phyloP scores from a whole-genome alignment of 1,140 invertebrate genomes.

The Brachionus asplanchnoidis region DNA sequence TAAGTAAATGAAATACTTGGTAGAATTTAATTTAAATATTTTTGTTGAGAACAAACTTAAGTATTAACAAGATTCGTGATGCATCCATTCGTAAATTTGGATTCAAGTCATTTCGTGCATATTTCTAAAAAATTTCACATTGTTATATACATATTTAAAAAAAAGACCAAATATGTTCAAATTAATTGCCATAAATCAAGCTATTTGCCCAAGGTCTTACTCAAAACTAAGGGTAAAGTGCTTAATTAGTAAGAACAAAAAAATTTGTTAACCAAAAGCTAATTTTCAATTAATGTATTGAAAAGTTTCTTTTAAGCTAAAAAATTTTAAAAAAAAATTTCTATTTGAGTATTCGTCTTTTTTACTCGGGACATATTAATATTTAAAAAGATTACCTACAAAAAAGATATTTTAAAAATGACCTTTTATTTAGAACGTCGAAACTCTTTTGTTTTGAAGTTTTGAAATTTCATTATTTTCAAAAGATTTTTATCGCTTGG shows the following conservation, averaged over 20 bases:
- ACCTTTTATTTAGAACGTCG: background rate
- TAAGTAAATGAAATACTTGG: background rate
- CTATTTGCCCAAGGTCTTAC: background rate
- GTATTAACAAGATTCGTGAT: background rate
- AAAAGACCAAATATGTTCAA: background rate
- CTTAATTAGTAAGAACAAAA: background rate
- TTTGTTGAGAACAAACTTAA: background rate
- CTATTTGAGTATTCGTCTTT: background rate
- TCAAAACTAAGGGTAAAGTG: background rate
- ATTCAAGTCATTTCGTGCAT: background rate
- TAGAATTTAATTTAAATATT: background rate
- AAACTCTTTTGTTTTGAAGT: background rate
- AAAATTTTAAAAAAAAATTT: background rate
- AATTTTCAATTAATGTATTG: background rate
- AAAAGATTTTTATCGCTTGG: slow-evolving; percentile 4
- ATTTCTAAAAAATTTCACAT: background rate
- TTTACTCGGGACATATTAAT: background rate
- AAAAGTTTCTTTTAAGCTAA: background rate
- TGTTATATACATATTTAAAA: background rate
- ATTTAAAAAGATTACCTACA: slow-evolving; percentile 4
- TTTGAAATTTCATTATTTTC: slow-evolving; percentile 4
- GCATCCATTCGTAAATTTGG: background rate
- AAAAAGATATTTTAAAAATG: slow-evolving; percentile 3
- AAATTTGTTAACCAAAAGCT: background rate
- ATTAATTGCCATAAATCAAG: background rate